These are phyloP conservation scores for Lasius fuliginosus DNA, from an alignment of 2,888 invertebrate genomes.

Conservation along the genomic window DNA sequence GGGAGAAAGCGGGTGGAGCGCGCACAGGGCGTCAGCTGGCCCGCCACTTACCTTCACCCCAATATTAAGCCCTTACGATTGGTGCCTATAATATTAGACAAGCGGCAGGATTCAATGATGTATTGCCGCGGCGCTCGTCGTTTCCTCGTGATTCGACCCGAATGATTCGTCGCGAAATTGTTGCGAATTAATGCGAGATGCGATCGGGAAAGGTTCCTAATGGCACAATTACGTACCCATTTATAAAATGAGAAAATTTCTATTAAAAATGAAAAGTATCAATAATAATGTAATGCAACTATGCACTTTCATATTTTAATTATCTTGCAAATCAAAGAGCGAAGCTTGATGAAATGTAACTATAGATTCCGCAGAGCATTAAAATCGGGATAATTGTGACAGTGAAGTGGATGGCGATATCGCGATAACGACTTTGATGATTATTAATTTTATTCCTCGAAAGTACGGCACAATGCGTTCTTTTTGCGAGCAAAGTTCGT, in stretches of 20 bases:
- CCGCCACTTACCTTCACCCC: constrained; percentile 87
- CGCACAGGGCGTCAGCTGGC: constrained; percentile 87
- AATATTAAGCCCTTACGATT: constrained; percentile 86
- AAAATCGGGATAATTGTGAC: not conserved
- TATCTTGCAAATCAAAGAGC: not conserved
- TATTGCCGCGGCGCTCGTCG: constrained; percentile 79
- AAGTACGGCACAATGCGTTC: not conserved
- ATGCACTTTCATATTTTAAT: not conserved
- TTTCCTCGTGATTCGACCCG: constrained; percentile 61
- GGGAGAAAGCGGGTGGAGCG: constrained; percentile 73
- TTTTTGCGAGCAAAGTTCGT: not conserved
- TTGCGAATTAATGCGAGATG: constrained; percentile 12
- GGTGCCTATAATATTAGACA: constrained; percentile 86
- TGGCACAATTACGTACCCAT: not conserved
- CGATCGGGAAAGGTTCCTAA: not conserved
- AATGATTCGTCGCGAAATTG: constrained; percentile 18
- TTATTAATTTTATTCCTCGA: not conserved
- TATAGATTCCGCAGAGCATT: not conserved
- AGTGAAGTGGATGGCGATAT: not conserved
- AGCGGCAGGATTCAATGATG: constrained; percentile 84
- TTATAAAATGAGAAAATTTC: not conserved
- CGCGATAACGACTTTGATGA: not conserved
- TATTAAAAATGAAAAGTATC: not conserved
- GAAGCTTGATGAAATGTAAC: not conserved
- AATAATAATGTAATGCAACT: not conserved